A percentile compares a stretch with the other conserved stretches of the same genome.
Conservation (phyloP, 2,888 invertebrate genomes). For the Limnephilus auricula region DNA sequence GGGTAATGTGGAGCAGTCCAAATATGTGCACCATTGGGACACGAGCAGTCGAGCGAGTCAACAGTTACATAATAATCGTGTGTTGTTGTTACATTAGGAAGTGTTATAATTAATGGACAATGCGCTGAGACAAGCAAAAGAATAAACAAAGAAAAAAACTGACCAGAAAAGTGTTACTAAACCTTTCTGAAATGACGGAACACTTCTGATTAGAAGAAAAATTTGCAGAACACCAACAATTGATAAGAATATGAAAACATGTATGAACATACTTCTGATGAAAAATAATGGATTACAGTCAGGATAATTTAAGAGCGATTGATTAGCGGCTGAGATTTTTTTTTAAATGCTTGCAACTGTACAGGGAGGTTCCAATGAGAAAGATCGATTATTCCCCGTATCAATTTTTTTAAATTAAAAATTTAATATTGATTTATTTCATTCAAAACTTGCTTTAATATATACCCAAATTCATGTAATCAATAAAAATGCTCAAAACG, state of each 20-base stretch:
- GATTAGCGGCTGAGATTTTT: too few species aligned
- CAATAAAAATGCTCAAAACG: too few species aligned
- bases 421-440: too few species aligned
- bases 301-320: too few species aligned
- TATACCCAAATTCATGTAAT: too few species aligned
- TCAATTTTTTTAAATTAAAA: too few species aligned
- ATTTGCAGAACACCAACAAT: not conserved
- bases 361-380: too few species aligned
- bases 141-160: not conserved
- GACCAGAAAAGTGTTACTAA: not conserved
- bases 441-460: too few species aligned
- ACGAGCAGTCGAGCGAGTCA: not conserved
- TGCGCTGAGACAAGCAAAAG: not conserved
- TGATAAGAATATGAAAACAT: not conserved
- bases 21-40: conserved; percentile 11
- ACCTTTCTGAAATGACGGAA: not conserved
- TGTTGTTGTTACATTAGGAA: conserved; percentile 27
- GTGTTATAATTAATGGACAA: conserved; percentile 32
- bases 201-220: not conserved
- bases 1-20: not conserved
- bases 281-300: too few species aligned
- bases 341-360: too few species aligned
- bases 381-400: too few species aligned
- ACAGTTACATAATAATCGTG: conserved; percentile 14
- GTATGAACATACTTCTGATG: too few species aligned